Evolutionary conservation across 2,888 invertebrate genomes (phyloP).

Genomic region (Helleia helle): DNA sequence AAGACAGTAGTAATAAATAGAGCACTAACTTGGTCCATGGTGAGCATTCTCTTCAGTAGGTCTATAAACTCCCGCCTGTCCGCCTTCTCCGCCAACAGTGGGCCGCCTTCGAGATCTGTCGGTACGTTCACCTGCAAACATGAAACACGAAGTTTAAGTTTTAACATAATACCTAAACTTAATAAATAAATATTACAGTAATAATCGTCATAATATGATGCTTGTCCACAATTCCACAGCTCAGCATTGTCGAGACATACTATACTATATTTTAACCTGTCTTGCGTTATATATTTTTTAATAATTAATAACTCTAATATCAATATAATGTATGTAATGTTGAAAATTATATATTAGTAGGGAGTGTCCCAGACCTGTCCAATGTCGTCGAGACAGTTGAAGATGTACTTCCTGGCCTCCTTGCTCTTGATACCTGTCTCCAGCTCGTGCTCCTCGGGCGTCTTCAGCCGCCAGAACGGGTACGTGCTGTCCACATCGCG

Average conservation of each 20-base stretch:
- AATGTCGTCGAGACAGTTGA: conserved; percentile 99
- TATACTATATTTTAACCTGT: too few species aligned
- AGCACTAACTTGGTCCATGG: conserved; percentile 94
- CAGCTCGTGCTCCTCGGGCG: conserved; percentile 97
- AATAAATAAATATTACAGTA: too few species aligned
- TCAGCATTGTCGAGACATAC: too few species aligned
- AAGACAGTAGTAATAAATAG: too few species aligned
- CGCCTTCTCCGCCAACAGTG: conserved; percentile 96
- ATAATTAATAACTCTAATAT: too few species aligned
- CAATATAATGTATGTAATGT: too few species aligned
- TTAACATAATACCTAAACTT: too few species aligned
- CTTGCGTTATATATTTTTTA: too few species aligned
- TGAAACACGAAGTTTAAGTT: too few species aligned
- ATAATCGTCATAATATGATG: too few species aligned
- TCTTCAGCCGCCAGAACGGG: conserved; percentile 91
- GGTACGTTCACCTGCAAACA: conserved; percentile 86
- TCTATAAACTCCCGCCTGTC: conserved; percentile 98
- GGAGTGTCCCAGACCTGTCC: conserved; percentile 74
- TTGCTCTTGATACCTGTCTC: conserved; percentile 99
- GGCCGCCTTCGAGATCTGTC: conserved; percentile 97
- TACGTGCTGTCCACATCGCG: conserved; percentile 94
- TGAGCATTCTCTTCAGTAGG: conserved; percentile 97
- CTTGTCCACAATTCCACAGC: too few species aligned
- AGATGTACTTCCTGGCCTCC: conserved; percentile 99
- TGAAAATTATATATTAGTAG: too few species aligned